Conservation (phyloP, 2,888 invertebrate genomes). For the Panzeria rudis region DNA sequence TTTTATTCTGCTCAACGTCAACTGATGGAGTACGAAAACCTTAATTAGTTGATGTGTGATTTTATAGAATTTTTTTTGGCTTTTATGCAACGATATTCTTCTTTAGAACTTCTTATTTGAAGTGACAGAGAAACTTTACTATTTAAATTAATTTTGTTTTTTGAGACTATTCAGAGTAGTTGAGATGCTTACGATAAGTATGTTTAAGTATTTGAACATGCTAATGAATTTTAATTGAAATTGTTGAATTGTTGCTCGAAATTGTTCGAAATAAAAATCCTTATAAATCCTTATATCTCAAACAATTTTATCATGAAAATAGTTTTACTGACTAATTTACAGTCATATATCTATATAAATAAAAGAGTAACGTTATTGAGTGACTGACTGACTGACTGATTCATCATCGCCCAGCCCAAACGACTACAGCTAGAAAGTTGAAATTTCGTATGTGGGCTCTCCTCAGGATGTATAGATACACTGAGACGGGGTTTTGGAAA, state of each 20-base stretch:
- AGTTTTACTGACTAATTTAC: neutral
- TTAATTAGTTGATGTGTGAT: slow-evolving; percentile 63
- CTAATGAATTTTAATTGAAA: slow-evolving; percentile 4
- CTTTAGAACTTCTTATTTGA: neutral
- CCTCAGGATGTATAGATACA: too few species aligned
- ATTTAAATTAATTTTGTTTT: neutral
- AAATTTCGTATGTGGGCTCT: too few species aligned
- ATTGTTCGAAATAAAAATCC: too few species aligned
- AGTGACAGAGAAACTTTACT: neutral
- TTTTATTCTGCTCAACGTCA: neutral
- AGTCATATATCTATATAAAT: too few species aligned
- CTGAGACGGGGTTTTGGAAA: too few species aligned
- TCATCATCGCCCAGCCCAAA: too few species aligned
- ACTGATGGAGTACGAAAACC: slow-evolving; percentile 34
- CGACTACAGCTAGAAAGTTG: too few species aligned
- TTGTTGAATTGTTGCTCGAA: neutral
- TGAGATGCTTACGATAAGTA: neutral
- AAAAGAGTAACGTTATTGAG: too few species aligned
- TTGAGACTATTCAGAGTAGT: neutral
- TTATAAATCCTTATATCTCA: neutral
- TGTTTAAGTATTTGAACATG: neutral
- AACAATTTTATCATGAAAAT: neutral
- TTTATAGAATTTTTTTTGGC: slow-evolving; percentile 14
- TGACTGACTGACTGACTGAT: too few species aligned
- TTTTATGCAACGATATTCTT: neutral